Evolutionary conservation across 1,140 invertebrate genomes (phyloP), one percentile per base, ranked within the genome.

Genomic region (Drosophila willistoni): DNA sequence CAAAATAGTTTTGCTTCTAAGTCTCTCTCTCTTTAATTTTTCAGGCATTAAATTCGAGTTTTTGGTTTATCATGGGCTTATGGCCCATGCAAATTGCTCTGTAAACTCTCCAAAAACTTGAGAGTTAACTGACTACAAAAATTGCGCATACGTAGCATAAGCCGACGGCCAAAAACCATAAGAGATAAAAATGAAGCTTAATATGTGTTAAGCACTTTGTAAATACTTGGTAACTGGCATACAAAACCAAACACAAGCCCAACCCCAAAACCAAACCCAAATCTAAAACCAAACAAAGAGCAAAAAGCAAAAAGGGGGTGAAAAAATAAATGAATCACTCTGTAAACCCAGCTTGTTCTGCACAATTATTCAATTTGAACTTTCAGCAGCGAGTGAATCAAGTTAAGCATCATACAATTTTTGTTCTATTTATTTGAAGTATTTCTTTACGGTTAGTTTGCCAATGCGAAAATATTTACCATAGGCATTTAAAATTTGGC

Each of bases 141-240:
- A 86, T 86, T 86, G 77, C 79, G 79, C 79, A 86, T 86, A 86
- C 79, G 79, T 75, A 69, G 67, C 65, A 67, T 79, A 47, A 76
- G 63, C 73, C 73, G 36, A 77, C 44, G 44, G 44, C 5, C 44
- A 51, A 39, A 51, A 51, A 70, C 66, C 65, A 70, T 64, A 67
- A 55, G 51, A 79, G 75, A 87, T 87, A 86, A 86, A 72, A 82
- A 76, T 74, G 65, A 51, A 69, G 68, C 56, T 66, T 73, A 78
- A 81, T 86, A 68, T 79, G 79, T 79, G 76, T 59, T 57, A 79
- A 86, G 79, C 75, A 67, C 83, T 86, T 82, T 71, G 73, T 77
- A 82, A 86, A 71, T 77, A 78, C 83, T 86, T 82, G 71, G 29
- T 68, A 86, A 86, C 79, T 82, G 74, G 64, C 75, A 79, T 4